A percentile compares a stretch with the other conserved stretches of the same genome.
Conservation (phyloP, 2,888 invertebrate genomes). For the Selenia dentaria region DNA sequence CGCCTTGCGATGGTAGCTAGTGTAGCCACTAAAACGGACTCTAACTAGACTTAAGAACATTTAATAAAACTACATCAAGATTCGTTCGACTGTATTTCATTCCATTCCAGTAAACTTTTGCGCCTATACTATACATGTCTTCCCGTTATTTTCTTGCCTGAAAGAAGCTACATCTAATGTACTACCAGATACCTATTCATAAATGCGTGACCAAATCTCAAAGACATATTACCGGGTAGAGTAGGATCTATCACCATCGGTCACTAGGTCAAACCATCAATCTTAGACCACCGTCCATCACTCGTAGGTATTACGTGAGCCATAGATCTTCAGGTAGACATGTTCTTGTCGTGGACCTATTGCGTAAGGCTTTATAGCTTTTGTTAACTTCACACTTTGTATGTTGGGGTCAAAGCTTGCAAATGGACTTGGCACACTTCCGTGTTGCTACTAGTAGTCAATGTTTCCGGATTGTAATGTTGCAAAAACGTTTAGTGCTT, state of each 20-base stretch:
- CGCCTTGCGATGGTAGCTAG: too few relatives aligned
- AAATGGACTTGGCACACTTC: conserved; percentile 12
- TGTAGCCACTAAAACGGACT: too few relatives aligned
- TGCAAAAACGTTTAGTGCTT: neutral
- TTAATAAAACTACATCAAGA: too few relatives aligned
- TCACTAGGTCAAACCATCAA: conserved; percentile 16
- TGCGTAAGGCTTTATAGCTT: conserved; percentile 10
- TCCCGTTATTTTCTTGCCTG: too few relatives aligned
- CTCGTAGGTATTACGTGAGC: conserved; percentile 7
- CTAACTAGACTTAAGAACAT: too few relatives aligned
- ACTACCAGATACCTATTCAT: too few relatives aligned
- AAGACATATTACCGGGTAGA: conserved; percentile 8
- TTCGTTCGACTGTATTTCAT: too few relatives aligned
- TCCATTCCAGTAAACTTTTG: too few relatives aligned
- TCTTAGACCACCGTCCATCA: conserved; percentile 10
- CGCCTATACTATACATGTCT: too few relatives aligned
- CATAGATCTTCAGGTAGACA: conserved; percentile 9
- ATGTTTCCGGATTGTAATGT: neutral
- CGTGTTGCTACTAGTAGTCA: neutral
- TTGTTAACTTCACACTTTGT: conserved; percentile 10
- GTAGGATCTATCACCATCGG: conserved; percentile 6
- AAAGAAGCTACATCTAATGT: too few relatives aligned
- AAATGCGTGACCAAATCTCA: neutral
- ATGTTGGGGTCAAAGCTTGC: conserved; percentile 14
- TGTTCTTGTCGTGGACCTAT: neutral